Conservation (phyloP, 2,113 vertebrate species). For the Cephalopterus ornatus region DNA sequence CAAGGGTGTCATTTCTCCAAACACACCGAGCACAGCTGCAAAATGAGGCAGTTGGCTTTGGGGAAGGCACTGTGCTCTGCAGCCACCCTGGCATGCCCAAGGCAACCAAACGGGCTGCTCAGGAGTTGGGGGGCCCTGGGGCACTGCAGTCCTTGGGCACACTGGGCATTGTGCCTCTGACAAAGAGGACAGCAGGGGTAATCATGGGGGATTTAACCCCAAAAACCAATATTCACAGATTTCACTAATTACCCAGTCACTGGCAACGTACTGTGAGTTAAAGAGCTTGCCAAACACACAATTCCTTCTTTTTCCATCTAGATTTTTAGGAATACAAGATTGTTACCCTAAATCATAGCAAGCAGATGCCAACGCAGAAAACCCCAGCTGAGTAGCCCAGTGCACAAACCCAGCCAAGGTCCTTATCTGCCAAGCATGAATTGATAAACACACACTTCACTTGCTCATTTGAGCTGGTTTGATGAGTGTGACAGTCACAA, state of each 20-base stretch:
- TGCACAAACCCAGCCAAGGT: background rate
- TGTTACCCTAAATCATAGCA: fast-evolving
- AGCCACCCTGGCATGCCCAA: background rate
- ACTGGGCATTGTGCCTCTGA: fast-evolving
- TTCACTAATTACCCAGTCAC: background rate
- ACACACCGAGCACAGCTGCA: background rate
- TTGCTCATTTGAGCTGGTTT: background rate
- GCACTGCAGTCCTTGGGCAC: background rate
- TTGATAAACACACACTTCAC: background rate
- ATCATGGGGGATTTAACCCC: background rate
- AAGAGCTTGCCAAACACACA: background rate
- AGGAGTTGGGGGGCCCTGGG: background rate
- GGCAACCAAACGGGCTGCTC: fast-evolving
- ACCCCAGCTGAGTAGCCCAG: background rate
- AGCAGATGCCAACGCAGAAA: background rate
- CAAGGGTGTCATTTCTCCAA: background rate
- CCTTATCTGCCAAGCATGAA: background rate
- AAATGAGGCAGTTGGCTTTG: background rate
- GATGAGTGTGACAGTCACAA: background rate
- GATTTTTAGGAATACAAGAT: background rate
- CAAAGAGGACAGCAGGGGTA: background rate
- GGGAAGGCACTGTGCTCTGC: background rate
- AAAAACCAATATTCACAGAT: background rate
- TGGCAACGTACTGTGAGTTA: background rate
- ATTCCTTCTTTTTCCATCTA: background rate